Evolutionary conservation across 1,140 invertebrate genomes (phyloP), one percentile per base, ranked within the genome.

Genomic region (Solen grandis): DNA sequence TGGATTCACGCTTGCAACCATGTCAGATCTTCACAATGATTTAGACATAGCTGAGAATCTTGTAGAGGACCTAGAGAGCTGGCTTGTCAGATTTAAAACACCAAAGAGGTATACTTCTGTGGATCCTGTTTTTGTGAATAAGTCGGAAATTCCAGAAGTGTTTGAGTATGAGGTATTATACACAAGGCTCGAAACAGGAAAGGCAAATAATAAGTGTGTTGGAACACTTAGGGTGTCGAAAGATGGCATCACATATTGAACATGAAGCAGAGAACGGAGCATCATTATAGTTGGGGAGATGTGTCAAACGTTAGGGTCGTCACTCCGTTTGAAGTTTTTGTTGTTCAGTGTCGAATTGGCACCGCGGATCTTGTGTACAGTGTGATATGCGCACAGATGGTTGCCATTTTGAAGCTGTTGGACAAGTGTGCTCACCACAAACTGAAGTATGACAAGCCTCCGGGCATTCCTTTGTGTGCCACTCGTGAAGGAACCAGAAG

Each of bases 11-110:
- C 29, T 81, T n/a, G 50, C 33, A n/a, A 74, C 41, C 1, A 81
- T 84, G 81, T 27, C 55, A 19, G 82, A 85, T 22, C 27, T 85
- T 33, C 81, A 85, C 38, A 66, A 81, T 50, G 84, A 85, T 62
- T 65, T 85, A 4, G 81, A 85, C 33, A 38, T 85, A 59, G 72
- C 77, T 19, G 77, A 83, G 3, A 74, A 73, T 46, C 8, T 85
- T 4, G 57, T 83, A 0, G 66, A 68, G 5, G 82, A 73, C 25
- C 57, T 85, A 14, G 82, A 84, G n/a, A 72, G 55, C 16, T 84
- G 84, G 82, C n/a, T 85, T 16, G 84, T 81, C 16, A 35, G 72
- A 27, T 81, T 77, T 81, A 60, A 59, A 31, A 19, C 81, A 5
- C 73, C 78, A 35, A 41, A 65, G 27, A 16, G 72, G 2, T 60